A percentile compares a stretch with the other conserved stretches of the same genome.
These are phyloP conservation scores for Zaprionus tsacasi DNA, from an alignment of 1,140 invertebrate species.

Conservation along the genomic window DNA sequence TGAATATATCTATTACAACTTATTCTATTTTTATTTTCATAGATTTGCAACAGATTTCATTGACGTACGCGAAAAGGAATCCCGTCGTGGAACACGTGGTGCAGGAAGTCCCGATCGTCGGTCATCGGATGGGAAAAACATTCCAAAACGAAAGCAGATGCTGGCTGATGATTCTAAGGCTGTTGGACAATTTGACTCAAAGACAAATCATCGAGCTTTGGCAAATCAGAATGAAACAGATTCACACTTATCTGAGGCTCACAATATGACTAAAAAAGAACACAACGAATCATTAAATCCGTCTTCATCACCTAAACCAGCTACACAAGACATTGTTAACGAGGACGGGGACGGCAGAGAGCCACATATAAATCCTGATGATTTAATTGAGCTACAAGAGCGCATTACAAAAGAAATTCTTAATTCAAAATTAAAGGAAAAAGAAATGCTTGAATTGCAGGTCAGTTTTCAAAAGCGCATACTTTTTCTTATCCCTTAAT, in stretches of 20 bases:
- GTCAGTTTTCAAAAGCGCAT: conserved; percentile 42
- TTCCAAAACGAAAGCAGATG: conserved; percentile 43
- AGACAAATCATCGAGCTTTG: background rate
- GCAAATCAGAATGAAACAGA: conserved; percentile 31
- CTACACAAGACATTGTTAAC: conserved; percentile 26
- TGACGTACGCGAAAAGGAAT: conserved; percentile 93
- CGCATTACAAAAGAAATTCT: conserved; percentile 82
- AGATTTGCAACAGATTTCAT: conserved; percentile 97
- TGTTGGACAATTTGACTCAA: conserved; percentile 4
- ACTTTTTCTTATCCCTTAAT: too few species aligned
- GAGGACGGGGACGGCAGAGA: conserved; percentile 27
- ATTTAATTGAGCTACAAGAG: conserved; percentile 78
- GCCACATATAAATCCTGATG: conserved; percentile 63
- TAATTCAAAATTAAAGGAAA: conserved; percentile 81
- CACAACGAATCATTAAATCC: conserved; percentile 19
- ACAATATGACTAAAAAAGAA: conserved; percentile 19
- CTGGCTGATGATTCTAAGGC: conserved; percentile 51
- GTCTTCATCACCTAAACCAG: conserved; percentile 24
- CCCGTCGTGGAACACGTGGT: conserved; percentile 85
- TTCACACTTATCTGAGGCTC: conserved; percentile 6
- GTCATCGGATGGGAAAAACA: conserved; percentile 9
- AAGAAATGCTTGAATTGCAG: conserved; percentile 81
- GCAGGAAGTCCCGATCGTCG: conserved; percentile 58
- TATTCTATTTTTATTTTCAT: background rate
- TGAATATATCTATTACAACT: background rate